These are phyloP conservation scores for Tarsius wallacei DNA, from an alignment of 2,797 vertebrate genomes.

Conservation along the genomic window DNA sequence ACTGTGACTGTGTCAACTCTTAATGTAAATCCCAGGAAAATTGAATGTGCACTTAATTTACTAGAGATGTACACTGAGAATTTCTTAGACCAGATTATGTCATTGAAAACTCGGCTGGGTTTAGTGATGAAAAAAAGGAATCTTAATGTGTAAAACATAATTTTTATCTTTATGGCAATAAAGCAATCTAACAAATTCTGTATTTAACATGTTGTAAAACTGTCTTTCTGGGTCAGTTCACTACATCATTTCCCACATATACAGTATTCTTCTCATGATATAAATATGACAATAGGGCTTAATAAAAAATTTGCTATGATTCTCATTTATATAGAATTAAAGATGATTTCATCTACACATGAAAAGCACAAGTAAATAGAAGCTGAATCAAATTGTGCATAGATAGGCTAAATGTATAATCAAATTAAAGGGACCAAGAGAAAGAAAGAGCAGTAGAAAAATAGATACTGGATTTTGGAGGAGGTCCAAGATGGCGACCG, in stretches of 20 bases:
- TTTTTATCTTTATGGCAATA: constrained; percentile 45
- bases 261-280: not conserved
- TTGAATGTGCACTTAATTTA: constrained; percentile 18
- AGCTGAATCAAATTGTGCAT: not conserved
- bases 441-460: not conserved
- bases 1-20: constrained; percentile 53
- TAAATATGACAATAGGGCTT: not conserved
- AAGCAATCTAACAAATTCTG: not conserved
- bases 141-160: not conserved
- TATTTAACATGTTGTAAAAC: constrained; percentile 45
- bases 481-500: no score
- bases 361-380: constrained; percentile 27
- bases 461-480: not conserved
- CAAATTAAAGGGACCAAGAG: not conserved
- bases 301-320: constrained; percentile 15
- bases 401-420: not conserved
- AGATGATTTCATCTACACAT: not conserved
- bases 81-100: not conserved
- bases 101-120: not conserved
- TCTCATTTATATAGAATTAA: constrained; percentile 9
- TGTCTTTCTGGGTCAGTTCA: not conserved
- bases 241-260: constrained; percentile 23
- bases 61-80: not conserved
- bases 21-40: constrained; percentile 47
- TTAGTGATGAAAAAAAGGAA: not conserved